A percentile compares a stretch with the other conserved stretches of the same genome.
Conservation (phyloP, 2,888 invertebrate genomes). For the Dryobota labecula region DNA sequence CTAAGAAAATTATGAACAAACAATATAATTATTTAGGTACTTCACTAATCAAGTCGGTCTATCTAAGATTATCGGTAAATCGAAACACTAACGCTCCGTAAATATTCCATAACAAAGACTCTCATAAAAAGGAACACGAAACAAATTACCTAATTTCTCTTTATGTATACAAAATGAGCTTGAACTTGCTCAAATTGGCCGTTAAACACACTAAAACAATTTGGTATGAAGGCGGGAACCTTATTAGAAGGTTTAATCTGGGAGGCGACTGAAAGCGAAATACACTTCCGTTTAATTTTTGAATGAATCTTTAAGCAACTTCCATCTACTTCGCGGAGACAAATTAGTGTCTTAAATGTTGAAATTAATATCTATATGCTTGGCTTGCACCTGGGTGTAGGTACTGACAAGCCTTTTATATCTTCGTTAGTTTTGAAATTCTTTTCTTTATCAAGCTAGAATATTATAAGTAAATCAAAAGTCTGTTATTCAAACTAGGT, state of each 20-base stretch:
- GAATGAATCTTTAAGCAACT: constrained; percentile 75
- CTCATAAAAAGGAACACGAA: constrained; percentile 78
- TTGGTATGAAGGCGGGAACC: constrained; percentile 79
- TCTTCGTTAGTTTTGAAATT: no score
- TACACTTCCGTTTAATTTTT: constrained; percentile 79
- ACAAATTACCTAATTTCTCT: constrained; percentile 86
- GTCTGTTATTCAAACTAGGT: no score
- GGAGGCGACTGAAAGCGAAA: constrained; percentile 73
- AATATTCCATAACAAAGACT: constrained; percentile 76
- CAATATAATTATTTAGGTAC: constrained; percentile 29
- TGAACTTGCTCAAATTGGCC: constrained; percentile 82
- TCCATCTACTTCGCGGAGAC: constrained; percentile 55
- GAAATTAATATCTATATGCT: constrained; percentile 22
- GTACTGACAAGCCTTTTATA: no score
- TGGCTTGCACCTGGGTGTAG: not conserved
- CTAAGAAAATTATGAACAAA: constrained; percentile 49
- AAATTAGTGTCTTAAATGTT: constrained; percentile 24
- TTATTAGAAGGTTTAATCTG: constrained; percentile 84
- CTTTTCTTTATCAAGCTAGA: no score
- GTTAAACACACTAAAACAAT: constrained; percentile 85
- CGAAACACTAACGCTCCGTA: constrained; percentile 68
- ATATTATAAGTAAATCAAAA: no score
- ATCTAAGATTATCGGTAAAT: constrained; percentile 73
- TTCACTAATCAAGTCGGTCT: constrained; percentile 66
- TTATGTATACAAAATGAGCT: constrained; percentile 84